Base-by-base conservation (phyloP, 1,140 invertebrate species). In the Brachionus manjavacas region DNA sequence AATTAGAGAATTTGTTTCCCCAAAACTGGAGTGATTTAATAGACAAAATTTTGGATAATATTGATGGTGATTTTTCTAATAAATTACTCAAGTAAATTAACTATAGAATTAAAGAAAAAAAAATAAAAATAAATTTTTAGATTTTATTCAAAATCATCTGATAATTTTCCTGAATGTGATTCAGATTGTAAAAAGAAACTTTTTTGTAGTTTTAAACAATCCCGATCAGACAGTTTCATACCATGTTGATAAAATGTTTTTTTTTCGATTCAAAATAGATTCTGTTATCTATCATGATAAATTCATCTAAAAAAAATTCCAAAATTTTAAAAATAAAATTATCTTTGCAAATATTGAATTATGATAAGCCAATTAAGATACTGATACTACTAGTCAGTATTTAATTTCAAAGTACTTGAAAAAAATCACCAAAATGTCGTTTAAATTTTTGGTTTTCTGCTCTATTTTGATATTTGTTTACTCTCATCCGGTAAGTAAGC, bases 131-230 rank as follows among this genome's bases (percentile, higher is more conserved):
- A 28, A 35, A 35, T 35, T 35, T 35, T 35, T 35, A 76, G 72
- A 28, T 76, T 14, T 76, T 76, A 76, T 76, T 76, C 72, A 49
- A 76, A 76, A 76, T 76, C 72, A 49, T 76, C 72, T 76, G 72
- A 76, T 7, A 49, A 4, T 25, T 76, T 76, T 76, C 72, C 72
- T 25, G 72, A 76, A 20, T 76, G 72, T 76, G 72, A 76, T 49
- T 20, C 43, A 25, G 20, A 76, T 49, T 76, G 72, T 25, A 76
- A 76, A 76, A 76, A 28, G 25, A 76, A 49, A 11, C 25, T 76
- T 25, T 49, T 76, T 25, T 76, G 72, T 31, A 76, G 72, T 25
- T 76, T 76, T 76, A 76, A 76, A 76, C 72, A 76, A 76, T 46
- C 72, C 12, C 16, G 72, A 49, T 76, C 72, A 25, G 72, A 76